A percentile compares a stretch with the other conserved stretches of the same genome.
These are phyloP conservation scores for Callocephalon fimbriatum DNA, from an alignment of 2,113 vertebrate species.

Conservation along the genomic window DNA sequence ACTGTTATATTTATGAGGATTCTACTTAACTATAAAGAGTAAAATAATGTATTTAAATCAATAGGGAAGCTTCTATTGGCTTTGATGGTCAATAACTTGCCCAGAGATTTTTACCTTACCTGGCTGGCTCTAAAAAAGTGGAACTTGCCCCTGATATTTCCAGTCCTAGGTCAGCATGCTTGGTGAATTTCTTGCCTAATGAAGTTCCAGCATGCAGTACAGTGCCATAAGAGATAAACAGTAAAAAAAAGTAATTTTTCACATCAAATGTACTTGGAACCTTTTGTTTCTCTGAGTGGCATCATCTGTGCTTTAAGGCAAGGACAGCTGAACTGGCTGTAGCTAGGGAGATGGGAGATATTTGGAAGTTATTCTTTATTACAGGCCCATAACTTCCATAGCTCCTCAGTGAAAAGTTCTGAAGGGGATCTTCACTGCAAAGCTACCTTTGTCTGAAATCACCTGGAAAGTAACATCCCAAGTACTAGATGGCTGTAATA, in stretches of 20 bases:
- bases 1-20: neutral
- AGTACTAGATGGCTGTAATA: neutral
- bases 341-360: neutral
- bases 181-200: neutral
- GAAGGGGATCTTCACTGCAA: neutral
- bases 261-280: neutral
- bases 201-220: neutral
- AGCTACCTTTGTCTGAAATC: neutral
- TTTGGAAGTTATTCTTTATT: neutral
- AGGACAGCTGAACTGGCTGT: neutral
- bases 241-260: neutral
- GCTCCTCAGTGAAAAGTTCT: neutral
- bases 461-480: neutral
- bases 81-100: neutral
- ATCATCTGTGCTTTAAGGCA: neutral
- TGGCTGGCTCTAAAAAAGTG: neutral
- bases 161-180: neutral
- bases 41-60: neutral
- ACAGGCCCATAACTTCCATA: neutral
- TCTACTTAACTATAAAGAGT: neutral
- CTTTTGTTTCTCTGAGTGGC: neutral
- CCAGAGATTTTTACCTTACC: neutral
- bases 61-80: rapidly evolving
- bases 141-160: neutral
- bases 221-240: neutral